Evolutionary conservation across 2,113 vertebrate genomes (phyloP), one percentile per base, ranked within the genome.

Genomic region (Poecile atricapillus): DNA sequence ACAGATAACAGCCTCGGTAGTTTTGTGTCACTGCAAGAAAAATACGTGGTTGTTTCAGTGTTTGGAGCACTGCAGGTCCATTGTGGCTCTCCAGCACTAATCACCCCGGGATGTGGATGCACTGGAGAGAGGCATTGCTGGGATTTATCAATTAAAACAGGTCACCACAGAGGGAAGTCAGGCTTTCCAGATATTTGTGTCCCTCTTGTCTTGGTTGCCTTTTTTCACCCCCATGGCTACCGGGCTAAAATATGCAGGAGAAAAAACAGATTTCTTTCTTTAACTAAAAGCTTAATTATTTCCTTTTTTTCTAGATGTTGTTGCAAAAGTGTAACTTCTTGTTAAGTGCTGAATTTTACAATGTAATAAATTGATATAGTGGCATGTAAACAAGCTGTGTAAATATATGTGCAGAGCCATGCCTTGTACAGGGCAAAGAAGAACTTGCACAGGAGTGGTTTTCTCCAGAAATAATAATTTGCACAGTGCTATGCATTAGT

Each of bases 311-410:
- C 67, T 46, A 74, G 46, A 50, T 33, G 20, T 28, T 44, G 50
- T 62, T 85, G 49, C 46, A 87, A 77, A 87, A 89, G 83, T 49
- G 22, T 63, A 63, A 59, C 64, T 94, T 93, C 41, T 49, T 93
- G 46, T 49, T 75, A 89, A 83, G 84, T 65, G 49, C 35, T 65
- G 41, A 37, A n/a, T 91, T 93, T 89, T 68, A 89, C 81, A 87
- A 44, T 71, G 83, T 65, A 44, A 73, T 84, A 83, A 91, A 89
- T 59, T 63, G 67, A 85, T 76, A 39, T 0, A 73, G 30, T 37
- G 16, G 46, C 68, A 52, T 31, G 60, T 93, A 92, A 94, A 92
- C 58, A 94, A 89, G 89, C 93, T 90, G 91, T 53, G 83, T 70
- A 94, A 93, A 74, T 88, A 73, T 2, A 58, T 5, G 27, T 39